Evolutionary conservation across 2,797 vertebrate species (phyloP).

Genomic region (Enteromius anoplus): DNA sequence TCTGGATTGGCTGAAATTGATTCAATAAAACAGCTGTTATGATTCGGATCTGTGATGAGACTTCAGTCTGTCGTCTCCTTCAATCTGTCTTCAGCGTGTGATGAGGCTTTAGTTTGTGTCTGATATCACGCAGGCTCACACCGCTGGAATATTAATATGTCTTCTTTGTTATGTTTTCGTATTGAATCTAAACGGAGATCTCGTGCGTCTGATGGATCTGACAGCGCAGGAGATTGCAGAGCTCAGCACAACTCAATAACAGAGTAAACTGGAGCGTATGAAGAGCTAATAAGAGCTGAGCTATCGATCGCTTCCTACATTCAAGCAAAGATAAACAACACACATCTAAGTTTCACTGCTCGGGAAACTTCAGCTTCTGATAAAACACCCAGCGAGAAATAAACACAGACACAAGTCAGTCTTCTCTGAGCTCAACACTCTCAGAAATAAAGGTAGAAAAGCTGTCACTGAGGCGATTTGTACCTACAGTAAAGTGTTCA

Average conservation of each 20-base stretch:
- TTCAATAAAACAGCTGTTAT: background rate
- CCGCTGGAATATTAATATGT: slow-evolving; percentile 18
- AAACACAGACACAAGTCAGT: background rate
- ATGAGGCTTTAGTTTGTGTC: background rate
- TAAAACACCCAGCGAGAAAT: background rate
- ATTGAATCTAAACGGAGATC: slow-evolving; percentile 18
- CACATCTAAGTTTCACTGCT: background rate
- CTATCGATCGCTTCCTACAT: slow-evolving; percentile 14
- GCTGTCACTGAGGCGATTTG: too few relatives aligned
- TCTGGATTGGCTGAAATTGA: background rate
- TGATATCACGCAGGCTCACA: background rate
- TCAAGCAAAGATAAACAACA: background rate
- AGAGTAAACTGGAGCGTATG: slow-evolving; percentile 9
- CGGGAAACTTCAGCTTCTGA: background rate
- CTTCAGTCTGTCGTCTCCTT: background rate
- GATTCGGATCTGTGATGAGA: background rate
- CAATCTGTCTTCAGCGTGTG: background rate
- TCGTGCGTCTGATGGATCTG: slow-evolving; percentile 7
- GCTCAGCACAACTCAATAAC: slow-evolving; percentile 20
- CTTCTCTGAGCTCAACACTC: background rate
- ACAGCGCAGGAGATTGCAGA: slow-evolving; percentile 17
- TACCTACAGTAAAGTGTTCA: too few relatives aligned
- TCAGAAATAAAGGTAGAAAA: too few relatives aligned
- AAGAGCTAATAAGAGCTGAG: background rate
- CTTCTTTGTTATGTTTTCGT: background rate